Base-by-base conservation (phyloP, 2,797 vertebrate genomes). In the Melopsittacus undulatus region DNA sequence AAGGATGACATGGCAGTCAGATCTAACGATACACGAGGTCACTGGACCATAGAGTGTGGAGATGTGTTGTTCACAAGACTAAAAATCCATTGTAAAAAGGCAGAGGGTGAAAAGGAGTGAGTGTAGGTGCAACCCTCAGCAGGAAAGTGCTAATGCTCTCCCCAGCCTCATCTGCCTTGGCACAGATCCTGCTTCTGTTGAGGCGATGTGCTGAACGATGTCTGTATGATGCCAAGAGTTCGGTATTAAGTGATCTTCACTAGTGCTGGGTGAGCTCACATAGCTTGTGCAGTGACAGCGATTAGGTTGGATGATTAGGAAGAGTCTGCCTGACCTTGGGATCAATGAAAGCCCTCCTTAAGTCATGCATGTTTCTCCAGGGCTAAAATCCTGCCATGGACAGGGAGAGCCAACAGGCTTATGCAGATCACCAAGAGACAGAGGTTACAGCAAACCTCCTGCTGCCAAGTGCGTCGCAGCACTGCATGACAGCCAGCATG, bases 71-170 rank as follows among this genome's bases (percentile, higher is more conserved):
- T 16, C 51, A 10, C 40, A 54, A 23, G 29, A 16, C 18, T 13
- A 3, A 16, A 54, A 42, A 4, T 18, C 12, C 82, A 17, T 3
- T 0, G 0, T 1, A 18, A 10, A 18, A 21, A 81, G 30, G 3
- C 52, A 18, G 77, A 45, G 59, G 74, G 24, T 30, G 10, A 13
- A 24, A 40, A 56, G 76, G 18, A 63, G 34, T 0, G 12, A 24
- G 59, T 2, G 2, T 4, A 38, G 83, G 66, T 21, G 80, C 4
- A 7, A 52, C 7, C 61, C 40, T 21, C 0, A 6, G 45, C 49
- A 68, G 73, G 5, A 10, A 56, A 46, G 87, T 0, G 18, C 48
- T 48, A 7, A 38, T 2, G 36, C 67, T 45, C 56, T 38, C 40
- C 70, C 34, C 5, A 24, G 11, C 8, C n/a, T 27, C 9, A 0